Base-by-base conservation (phyloP, 2,888 invertebrate species). In the Callosobruchus maculatus region DNA sequence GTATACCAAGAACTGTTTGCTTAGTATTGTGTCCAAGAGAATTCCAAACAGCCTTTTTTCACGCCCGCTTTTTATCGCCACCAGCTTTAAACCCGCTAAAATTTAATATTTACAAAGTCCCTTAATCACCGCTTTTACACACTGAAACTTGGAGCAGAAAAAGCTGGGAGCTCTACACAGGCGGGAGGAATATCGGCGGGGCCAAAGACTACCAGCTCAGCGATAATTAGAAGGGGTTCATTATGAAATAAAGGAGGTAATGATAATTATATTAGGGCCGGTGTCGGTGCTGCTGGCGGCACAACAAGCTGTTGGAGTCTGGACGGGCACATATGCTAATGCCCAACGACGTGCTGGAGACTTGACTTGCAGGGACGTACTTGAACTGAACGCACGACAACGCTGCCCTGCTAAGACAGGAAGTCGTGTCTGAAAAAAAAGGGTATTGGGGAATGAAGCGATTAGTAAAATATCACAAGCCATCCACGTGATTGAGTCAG, bases 211-310 rank as follows among this genome's bases (percentile, higher is more conserved):
- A 5, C 49, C 49, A 49, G 13, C 49, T 49, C 75, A 77, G 78
- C 78, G 78, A 79, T 77, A 78, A 79, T 78, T 76, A 78, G 76
- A 72, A 49, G 76, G 76, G 74, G 78, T 77, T 80, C 77, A 77
- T 79, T 78, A 77, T 77, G 74, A 76, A 78, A 77, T 78, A 79
- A 79, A 77, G 77, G 76, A 76, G 77, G 75, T 77, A 78, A 79
- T 77, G 79, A 75, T 79, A 78, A 79, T 79, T 77, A 77, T 77
- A 78, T 78, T 78, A 79, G 77, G 73, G 31, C 49, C 49, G 13
- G n/a, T n/a, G n/a, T n/a, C n/a, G 5, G 7, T 18, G 49, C 7
- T 26, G 49, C 13, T 49, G 5, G 49, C 18, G 13, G 49, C 13
- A 49, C 49, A 49, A 49, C 49, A 49, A 49, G 49, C 49, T 49